Evolutionary conservation across 2,888 invertebrate genomes (phyloP), one percentile per base, ranked within the genome.

Genomic region (Epinotia demarniana): DNA sequence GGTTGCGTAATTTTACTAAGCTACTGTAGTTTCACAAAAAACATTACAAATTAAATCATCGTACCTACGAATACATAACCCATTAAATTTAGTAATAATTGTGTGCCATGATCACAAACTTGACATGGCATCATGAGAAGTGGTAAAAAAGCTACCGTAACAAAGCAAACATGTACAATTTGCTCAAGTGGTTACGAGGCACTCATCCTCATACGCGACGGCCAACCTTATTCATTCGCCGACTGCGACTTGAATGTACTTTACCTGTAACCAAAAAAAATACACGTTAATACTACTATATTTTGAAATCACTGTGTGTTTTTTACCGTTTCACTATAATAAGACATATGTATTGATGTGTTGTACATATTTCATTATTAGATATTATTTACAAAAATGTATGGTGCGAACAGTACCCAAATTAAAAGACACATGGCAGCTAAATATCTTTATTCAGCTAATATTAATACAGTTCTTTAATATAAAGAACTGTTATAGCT

Each of bases 211-310:
- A 53, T 64, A 49, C 49, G 66, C 49, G 66, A 64, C 23, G 8
- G 49, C 71, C 19, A 72, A 75, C 75, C 75, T 72, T 53, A 53
- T 53, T 72, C 67, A 72, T 72, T 72, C 71, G 67, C 39, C 33
- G 46, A 39, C 53, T 46, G 55, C 19, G 55, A 72, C n/a, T 53
- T 53, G 61, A 23, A 69, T 76, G 77, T 73, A 79, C 71, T 73
- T 77, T 79, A 91, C 91, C 91, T 91, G 91, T 82, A 90, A 92
- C 86, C 23, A 23, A 88, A 83, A 84, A 81, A 80, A 78, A 77
- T n/a, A 67, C 73, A 66, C 80, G 3, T 46, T 13, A 46, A 39
- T 33, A 33, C 33, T 33, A 33, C 33, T 33, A 33, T 6, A 8
- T 33, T 33, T 33, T 33, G 33, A 8, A 33, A 33, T 33, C 0